Percentiles rank a stretch among this genome's conserved stretches.
These are phyloP conservation scores for crab-eating macaque (Macaca fascicularis) DNA, from an alignment of 2,113 vertebrate genomes.

Conservation along the genomic window T2T-MFA8v1.1 NC_088380.1:130630001-130630500, in stretches of 20 bases:
- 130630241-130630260: not conserved
- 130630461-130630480: not conserved
- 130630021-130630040: not conserved
- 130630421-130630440: not conserved
- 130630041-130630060: not conserved
- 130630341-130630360: not conserved
- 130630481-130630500: not conserved
- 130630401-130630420: not conserved
- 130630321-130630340: not conserved
- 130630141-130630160: not conserved
- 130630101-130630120: not conserved
- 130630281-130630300: not conserved
- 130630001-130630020: not conserved
- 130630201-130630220: not conserved
- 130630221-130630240: not conserved
- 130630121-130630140: not conserved
- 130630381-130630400: not conserved
- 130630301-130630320: not conserved
- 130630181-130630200: not conserved
- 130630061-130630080: fast-evolving
- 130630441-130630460: not conserved
- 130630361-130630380: not conserved
- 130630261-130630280: not conserved
- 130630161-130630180: not conserved
- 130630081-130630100: not conserved